phyloP scores from a whole-genome alignment of 2,113 vertebrate genomes.

The Lanius ludovicianus region DNA sequence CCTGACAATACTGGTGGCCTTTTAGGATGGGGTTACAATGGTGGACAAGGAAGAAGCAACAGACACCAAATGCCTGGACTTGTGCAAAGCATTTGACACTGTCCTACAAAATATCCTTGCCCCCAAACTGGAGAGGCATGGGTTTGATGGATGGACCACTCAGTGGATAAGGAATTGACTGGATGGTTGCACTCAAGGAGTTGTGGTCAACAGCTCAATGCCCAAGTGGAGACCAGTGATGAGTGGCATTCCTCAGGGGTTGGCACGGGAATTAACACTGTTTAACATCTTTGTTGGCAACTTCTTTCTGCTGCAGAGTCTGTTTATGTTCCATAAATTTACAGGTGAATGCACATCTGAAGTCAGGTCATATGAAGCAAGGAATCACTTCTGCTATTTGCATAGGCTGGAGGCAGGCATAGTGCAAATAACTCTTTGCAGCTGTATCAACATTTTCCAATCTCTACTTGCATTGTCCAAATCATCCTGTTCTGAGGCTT shows the following conservation, averaged over 20 bases:
- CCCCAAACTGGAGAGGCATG: background rate
- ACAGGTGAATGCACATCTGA: background rate
- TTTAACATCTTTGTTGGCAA: background rate
- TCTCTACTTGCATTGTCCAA: background rate
- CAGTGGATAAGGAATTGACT: background rate
- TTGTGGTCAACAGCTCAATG: rapidly evolving
- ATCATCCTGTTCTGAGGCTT: background rate
- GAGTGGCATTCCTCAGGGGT: background rate
- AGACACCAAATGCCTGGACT: background rate
- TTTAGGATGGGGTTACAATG: background rate
- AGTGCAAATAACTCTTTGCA: background rate
- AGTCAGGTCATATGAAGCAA: background rate
- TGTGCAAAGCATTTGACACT: background rate
- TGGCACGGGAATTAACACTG: background rate
- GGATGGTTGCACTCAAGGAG: background rate
- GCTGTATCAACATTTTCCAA: constrained; percentile 1
- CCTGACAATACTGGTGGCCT: background rate
- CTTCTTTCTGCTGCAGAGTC: background rate
- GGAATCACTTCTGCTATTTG: background rate
- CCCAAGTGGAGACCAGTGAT: background rate
- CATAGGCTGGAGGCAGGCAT: background rate
- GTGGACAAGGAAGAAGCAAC: background rate
- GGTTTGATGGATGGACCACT: background rate
- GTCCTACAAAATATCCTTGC: background rate
- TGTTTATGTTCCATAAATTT: background rate